Base-by-base conservation (phyloP, 2,113 vertebrate species). In the Balaenoptera acutorostrata region DNA sequence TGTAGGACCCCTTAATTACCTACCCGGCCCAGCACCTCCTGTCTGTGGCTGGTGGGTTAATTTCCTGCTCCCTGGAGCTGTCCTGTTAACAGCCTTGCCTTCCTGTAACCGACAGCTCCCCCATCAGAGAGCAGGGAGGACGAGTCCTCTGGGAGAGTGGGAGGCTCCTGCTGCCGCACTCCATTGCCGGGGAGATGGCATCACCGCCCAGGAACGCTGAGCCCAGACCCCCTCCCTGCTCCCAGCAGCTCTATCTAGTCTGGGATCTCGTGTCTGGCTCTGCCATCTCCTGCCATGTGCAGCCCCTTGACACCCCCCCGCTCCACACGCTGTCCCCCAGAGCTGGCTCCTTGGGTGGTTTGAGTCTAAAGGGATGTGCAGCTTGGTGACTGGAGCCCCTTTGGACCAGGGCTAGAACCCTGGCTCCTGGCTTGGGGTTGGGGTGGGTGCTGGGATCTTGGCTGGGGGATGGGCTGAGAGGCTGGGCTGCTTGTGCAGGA, bases 231-330 rank as follows among this genome's bases (percentile, higher is more conserved):
- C 71, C 77, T 86, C 85, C 57, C 66, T 0, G 0, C 59, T 46
- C 92, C 89, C 44, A 57, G 71, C 14, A 11, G 88, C 78, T 77
- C 36, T 96, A 87, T 96, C 96, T 96, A 93, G 97, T 97, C 97
- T 97, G 92, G 72, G 93, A 96, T 97, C 97, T 96, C 1, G 46
- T 39, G 92, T 96, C 96, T 97, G 92, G 59, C 86, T 97, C 66
- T 97, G 86, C 92, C 92, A 93, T 85, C 96, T 93, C 91, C 64
- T 64, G 23, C 61, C 66, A 12, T 68, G 49, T 85, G 66, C 86
- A 0, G 0, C 44, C 39, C 41, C 41, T 46, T 46, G 83, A 71
- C 68, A 57, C 21, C 12, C 27, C 27, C 10, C 11, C 6, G 63
- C 74, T 49, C n/a, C 41, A 29, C 15, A 46, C 31, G 29, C 78